Evolutionary conservation across 2,797 vertebrate genomes (phyloP).

Genomic region (Malurus leucopterus): DNA sequence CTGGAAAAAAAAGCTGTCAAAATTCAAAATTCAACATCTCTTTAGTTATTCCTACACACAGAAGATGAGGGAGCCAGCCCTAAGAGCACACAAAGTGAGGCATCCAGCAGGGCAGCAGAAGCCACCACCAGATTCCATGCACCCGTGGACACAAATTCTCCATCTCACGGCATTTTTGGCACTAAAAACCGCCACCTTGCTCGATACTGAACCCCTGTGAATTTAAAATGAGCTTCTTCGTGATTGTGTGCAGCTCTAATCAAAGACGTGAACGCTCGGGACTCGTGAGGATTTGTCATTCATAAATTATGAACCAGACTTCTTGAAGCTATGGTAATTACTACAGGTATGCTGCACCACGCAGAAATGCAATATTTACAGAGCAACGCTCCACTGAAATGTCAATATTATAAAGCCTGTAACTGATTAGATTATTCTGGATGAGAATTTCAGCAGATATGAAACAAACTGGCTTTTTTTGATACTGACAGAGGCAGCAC

Average conservation of each 20-base stretch:
- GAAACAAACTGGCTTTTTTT: background rate
- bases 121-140: background rate
- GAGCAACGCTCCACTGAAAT: background rate
- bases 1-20: background rate
- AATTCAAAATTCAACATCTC: background rate
- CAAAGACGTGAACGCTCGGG: background rate
- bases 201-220: background rate
- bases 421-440: background rate
- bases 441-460: rapidly evolving
- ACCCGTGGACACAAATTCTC: background rate
- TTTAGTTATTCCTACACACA: background rate
- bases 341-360: background rate
- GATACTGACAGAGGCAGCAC: background rate
- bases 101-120: background rate
- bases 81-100: background rate
- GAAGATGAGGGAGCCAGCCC: background rate
- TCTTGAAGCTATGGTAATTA: background rate
- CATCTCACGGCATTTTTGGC: background rate
- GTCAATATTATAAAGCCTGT: conserved; percentile 2
- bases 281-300: background rate
- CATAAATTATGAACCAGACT: conserved; percentile 27
- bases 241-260: background rate
- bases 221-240: background rate
- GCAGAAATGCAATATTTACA: conserved; percentile 15
- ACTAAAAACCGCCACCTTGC: background rate